Conservation (phyloP, 2,797 vertebrate species). For the Acanthurus lineatus region DNA sequence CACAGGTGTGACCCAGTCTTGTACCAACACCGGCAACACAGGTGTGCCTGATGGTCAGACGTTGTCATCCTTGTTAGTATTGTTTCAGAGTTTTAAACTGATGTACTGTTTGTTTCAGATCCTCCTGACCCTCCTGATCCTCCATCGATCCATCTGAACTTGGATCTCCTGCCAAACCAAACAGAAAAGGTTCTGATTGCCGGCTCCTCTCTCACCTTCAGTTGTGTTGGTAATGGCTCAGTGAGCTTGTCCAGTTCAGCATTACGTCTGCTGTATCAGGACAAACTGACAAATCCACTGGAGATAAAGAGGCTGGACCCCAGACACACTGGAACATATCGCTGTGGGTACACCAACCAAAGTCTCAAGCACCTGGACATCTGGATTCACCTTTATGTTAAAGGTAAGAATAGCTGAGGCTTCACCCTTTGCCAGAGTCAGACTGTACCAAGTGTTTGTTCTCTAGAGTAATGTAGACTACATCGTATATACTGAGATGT, state of each 20-base stretch:
- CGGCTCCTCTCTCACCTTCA: slow-evolving; percentile 75
- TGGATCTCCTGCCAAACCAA: slow-evolving; percentile 11
- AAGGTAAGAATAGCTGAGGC: slow-evolving; percentile 72
- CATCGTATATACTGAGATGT: background rate
- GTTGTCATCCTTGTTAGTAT: no score
- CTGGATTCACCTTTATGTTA: slow-evolving; percentile 87
- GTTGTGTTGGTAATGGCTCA: slow-evolving; percentile 71
- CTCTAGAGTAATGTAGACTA: background rate
- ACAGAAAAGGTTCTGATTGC: slow-evolving; percentile 74
- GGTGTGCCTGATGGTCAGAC: no score
- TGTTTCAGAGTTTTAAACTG: background rate
- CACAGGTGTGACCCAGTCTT: no score
- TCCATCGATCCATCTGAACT: slow-evolving; percentile 81
- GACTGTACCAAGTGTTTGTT: background rate
- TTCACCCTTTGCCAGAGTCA: background rate
- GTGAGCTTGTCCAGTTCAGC: slow-evolving; percentile 50
- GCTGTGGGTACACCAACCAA: slow-evolving; percentile 81
- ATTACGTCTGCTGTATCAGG: slow-evolving; percentile 11
- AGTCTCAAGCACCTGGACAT: slow-evolving; percentile 62
- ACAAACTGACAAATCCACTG: slow-evolving; percentile 34
- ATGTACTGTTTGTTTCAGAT: slow-evolving; percentile 71
- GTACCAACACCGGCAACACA: no score
- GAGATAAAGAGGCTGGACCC: background rate
- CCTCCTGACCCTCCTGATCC: slow-evolving; percentile 38
- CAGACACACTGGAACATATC: slow-evolving; percentile 86